Conservation (phyloP, 2,888 invertebrate species). For the Caenorhabditis wallacei region DNA sequence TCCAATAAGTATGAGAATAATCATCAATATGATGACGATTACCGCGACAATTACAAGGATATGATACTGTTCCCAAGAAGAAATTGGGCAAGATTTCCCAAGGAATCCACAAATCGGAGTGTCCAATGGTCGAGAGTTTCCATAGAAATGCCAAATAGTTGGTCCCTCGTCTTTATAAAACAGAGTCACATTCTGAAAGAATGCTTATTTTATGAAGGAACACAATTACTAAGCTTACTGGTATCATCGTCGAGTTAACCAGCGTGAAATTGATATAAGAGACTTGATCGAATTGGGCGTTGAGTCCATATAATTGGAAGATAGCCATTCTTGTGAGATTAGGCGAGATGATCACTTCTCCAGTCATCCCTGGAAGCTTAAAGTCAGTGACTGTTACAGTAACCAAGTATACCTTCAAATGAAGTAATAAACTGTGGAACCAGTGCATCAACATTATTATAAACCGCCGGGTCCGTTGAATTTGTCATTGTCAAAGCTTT, state of each 20-base stretch:
- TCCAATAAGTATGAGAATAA: slow-evolving; percentile 26
- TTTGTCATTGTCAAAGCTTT: slow-evolving; percentile 59
- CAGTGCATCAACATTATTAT: slow-evolving; percentile 25
- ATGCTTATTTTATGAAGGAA: too few relatives aligned
- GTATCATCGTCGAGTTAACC: slow-evolving; percentile 31
- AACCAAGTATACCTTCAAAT: slow-evolving; percentile 47
- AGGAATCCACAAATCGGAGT: slow-evolving; percentile 69
- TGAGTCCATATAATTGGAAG: slow-evolving; percentile 64
- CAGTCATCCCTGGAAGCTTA: slow-evolving; percentile 59
- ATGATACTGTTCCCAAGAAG: slow-evolving; percentile 64
- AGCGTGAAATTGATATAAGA: slow-evolving; percentile 62
- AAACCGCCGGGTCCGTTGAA: slow-evolving; percentile 40
- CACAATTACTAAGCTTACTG: background rate
- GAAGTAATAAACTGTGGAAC: slow-evolving; percentile 35
- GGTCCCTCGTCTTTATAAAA: slow-evolving; percentile 23
- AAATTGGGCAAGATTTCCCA: slow-evolving; percentile 62
- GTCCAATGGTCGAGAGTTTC: slow-evolving; percentile 43
- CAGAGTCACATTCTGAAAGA: slow-evolving; percentile 28
- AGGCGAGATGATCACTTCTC: slow-evolving; percentile 61
- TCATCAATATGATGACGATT: slow-evolving; percentile 37
- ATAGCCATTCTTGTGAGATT: slow-evolving; percentile 61
- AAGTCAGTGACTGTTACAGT: background rate
- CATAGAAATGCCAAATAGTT: slow-evolving; percentile 44
- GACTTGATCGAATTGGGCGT: slow-evolving; percentile 55
- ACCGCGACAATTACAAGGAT: slow-evolving; percentile 59